Conservation (phyloP, 53 echinoderm and acorn worm species). For the Paelopatides confundens region DNA sequence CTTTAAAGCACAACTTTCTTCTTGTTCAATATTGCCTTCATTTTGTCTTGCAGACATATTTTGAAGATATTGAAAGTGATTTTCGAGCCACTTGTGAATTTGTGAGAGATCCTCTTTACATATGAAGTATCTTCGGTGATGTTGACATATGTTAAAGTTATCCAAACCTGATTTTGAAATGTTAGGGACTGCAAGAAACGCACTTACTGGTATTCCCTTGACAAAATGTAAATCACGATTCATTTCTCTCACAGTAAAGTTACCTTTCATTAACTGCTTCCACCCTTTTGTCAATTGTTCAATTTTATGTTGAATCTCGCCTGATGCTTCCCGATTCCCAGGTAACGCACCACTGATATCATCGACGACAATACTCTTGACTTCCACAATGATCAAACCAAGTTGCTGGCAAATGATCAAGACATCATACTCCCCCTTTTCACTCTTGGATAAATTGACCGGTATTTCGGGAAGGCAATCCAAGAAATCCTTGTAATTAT, state of each 20-base stretch:
- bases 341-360: background rate
- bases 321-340: background rate
- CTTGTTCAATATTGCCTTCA: too few species aligned
- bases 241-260: constrained; percentile 5
- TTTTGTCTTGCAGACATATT: too few species aligned
- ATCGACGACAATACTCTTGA: background rate
- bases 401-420: constrained; percentile 16
- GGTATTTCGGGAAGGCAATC: background rate
- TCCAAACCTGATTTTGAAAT: background rate
- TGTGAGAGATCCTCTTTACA: background rate
- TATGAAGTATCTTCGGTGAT: background rate
- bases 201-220: background rate
- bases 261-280: constrained; percentile 22
- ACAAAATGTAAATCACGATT: constrained; percentile 17
- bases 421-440: constrained; percentile 12
- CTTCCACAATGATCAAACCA: constrained; percentile 12
- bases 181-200: constrained; percentile 11
- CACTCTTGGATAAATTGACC: background rate
- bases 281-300: background rate
- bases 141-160: background rate
- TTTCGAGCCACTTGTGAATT: background rate
- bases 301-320: background rate
- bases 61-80: background rate
- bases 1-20: too few species aligned
- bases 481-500: background rate